Base-by-base conservation (phyloP, 2,797 vertebrate genomes). In the Amazona ochrocephala region DNA sequence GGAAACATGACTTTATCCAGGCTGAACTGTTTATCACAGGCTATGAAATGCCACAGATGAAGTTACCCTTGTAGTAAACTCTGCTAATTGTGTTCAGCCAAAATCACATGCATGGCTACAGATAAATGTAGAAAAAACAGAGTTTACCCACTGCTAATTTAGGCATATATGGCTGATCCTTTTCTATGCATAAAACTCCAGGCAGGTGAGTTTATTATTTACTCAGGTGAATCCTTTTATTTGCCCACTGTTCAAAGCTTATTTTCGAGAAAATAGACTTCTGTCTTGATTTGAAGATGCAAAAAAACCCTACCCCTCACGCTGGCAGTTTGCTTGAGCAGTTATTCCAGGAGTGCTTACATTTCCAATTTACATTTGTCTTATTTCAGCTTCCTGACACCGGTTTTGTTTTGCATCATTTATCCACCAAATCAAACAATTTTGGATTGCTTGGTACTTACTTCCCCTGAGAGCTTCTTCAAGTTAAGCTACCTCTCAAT, bases 11-110 rank as follows among this genome's bases (percentile, higher is more conserved):
- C 64, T 75, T 89, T 72, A 92, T 64, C 54, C 84, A 76, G 87
- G 65, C 68, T 75, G 78, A 90, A 80, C 66, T 83, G 82, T 89
- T 93, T 87, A 91, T 91, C 34, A 32, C 42, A 30, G 61, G 34
- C 81, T 70, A 53, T 9, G 65, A 77, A 93, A 91, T 37, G 51
- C 56, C 60, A 71, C 0, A 3, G 86, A 79, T 92, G 75, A 84
- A 73, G 86, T 94, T 92, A 89, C 51, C 54, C 67, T 39, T 84
- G 64, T 9, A 90, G 92, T 90, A 94, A 96, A 94, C 88, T 85
- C 87, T 50, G 84, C 61, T 87, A 90, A 94, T 92, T 90, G 51
- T 18, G 26, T 74, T 84, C 74, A 90, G 76, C 32, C 71, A 70
- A 89, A 89, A 68, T 79, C 86, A 81, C 11, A 7, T 76, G 75